A percentile compares a stretch with the other conserved stretches of the same genome.
Evolutionary conservation across 2,888 invertebrate species (phyloP).

Genomic region (Torymus tubicola): DNA sequence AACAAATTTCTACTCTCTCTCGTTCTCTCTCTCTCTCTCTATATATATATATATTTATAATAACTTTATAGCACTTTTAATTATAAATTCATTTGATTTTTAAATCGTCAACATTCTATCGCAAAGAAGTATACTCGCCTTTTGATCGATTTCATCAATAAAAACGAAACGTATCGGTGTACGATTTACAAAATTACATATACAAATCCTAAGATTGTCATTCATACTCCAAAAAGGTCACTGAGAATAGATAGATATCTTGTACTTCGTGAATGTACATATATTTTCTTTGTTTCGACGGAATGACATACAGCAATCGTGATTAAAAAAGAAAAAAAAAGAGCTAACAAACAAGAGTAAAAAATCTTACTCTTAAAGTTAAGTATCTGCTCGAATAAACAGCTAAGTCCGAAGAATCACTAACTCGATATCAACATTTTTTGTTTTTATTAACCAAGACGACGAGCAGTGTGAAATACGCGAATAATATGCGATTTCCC

Average conservation of each 20-base stretch:
- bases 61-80: conserved; percentile 36
- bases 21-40: not conserved
- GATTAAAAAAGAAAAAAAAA: conserved; percentile 38
- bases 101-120: conserved; percentile 16
- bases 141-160: conserved; percentile 30
- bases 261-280: conserved; percentile 33
- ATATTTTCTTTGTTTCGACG: conserved; percentile 10
- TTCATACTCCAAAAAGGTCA: conserved; percentile 44
- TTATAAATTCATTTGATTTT: conserved; percentile 46
- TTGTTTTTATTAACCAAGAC: conserved; percentile 5
- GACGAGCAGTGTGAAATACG: conserved; percentile 17
- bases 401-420: conserved; percentile 20
- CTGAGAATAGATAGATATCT: conserved; percentile 30
- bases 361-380: conserved; percentile 38
- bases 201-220: conserved; percentile 48
- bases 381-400: not conserved
- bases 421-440: conserved; percentile 34
- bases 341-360: conserved; percentile 41
- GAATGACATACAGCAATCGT: conserved; percentile 45
- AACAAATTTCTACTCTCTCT: conserved; percentile 42
- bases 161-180: conserved; percentile 15
- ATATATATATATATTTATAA: conserved; percentile 43
- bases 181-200: conserved; percentile 43
- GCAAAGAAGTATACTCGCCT: conserved; percentile 15
- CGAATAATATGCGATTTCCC: conserved; percentile 3